Conservation (phyloP, 2,797 vertebrate species). For the Brachyalestes nurse region DNA sequence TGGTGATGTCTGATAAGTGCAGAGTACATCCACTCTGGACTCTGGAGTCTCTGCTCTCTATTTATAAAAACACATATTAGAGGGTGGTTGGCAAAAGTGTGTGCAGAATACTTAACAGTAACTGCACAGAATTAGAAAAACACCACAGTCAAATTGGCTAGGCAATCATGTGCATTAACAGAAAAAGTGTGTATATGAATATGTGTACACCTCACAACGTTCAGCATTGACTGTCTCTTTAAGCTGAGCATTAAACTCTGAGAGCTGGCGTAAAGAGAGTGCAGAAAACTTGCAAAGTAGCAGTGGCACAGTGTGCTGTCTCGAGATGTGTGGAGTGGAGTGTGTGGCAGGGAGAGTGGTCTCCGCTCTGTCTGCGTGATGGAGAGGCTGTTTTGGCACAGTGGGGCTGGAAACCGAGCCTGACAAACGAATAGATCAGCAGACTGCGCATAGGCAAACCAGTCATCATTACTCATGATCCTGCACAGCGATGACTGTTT, state of each 20-base stretch:
- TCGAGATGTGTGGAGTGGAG: neutral
- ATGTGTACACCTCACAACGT: neutral
- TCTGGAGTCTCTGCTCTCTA: no score
- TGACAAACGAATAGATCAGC: conserved; percentile 66
- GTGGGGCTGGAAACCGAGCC: conserved; percentile 51
- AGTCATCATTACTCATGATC: conserved; percentile 59
- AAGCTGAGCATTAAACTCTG: neutral
- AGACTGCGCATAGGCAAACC: conserved; percentile 37
- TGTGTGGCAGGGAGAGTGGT: conserved; percentile 18
- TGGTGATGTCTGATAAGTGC: no score
- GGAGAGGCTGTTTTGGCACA: conserved; percentile 52
- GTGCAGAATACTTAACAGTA: no score
- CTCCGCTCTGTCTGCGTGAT: conserved; percentile 54
- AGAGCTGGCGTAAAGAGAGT: no score
- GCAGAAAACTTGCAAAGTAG: neutral
- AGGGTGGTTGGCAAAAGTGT: no score
- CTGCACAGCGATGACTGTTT: conserved; percentile 56
- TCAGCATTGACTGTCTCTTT: neutral
- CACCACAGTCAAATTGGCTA: no score
- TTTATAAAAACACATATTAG: no score
- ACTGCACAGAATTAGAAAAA: no score
- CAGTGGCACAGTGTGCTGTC: neutral
- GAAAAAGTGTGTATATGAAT: no score
- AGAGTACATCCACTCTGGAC: no score
- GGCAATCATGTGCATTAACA: no score